Evolutionary conservation across 2,888 invertebrate species (phyloP), one percentile per base, ranked within the genome.

Genomic region (Stenolophus ochropezus): DNA sequence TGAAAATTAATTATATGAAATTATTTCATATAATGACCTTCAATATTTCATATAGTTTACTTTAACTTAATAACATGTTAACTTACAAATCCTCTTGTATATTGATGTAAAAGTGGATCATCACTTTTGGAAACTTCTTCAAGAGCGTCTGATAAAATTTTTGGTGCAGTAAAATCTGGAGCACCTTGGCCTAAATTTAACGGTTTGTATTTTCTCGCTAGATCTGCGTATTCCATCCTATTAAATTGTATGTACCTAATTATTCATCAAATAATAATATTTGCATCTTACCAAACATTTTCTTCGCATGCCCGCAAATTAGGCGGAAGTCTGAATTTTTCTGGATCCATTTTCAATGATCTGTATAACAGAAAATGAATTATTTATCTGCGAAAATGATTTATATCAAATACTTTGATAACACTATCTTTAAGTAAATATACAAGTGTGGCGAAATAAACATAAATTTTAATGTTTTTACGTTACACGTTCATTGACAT

Each of bases 151-250:
- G 93, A 93, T 1, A 97, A 94, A 90, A 94, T 93, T 49, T 92
- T 91, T 0, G 97, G 97, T 1, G 95, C 93, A 83, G 94, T 92
- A 89, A 95, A 97, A 89, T 97, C 97, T 0, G 97, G 96, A 88
- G 97, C 97, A 0, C 97, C 97, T 91, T 96, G 97, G 0, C 97
- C 97, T 11, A 98, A 91, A 89, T 97, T 97, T 23, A 97, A 89
- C 0, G 97, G 96, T 84, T 96, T 95, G 86, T 95, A 91, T 83
- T 96, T 93, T 58, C 92, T 88, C 0, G 95, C 94, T 74, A 97
- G 88, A 83, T 93, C 92, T 81, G 94, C 94, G 87, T 96, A 97
- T 88, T 97, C 96, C 76, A 96, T 96, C 97, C 96, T 96, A 85
- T 4, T 89, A 83, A 49, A 23, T 58, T 33, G 27, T 42, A 23